These are phyloP conservation scores for Myiozetetes cayanensis DNA, from an alignment of 2,113 vertebrate genomes.

Conservation along the genomic window DNA sequence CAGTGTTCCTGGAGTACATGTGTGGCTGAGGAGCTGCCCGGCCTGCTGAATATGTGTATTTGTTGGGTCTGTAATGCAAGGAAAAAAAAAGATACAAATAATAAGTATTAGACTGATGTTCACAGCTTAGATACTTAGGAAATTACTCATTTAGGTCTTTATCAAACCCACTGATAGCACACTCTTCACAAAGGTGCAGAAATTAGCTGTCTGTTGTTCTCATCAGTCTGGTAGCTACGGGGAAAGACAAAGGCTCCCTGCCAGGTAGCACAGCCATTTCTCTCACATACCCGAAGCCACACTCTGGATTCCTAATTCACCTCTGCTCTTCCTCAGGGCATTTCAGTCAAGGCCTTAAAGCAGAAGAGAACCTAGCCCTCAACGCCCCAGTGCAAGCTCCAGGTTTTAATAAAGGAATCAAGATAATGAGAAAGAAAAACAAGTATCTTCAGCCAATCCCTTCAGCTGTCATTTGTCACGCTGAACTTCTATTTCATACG, in stretches of 20 bases:
- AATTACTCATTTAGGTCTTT: not conserved
- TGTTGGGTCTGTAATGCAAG: slow-evolving; percentile 47
- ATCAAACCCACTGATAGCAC: fast-evolving
- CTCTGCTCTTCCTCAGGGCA: fast-evolving
- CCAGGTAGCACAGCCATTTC: not conserved
- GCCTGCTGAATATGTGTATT: slow-evolving; percentile 21
- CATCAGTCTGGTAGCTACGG: not conserved
- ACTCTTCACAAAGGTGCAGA: not conserved
- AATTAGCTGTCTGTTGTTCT: not conserved
- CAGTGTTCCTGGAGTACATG: slow-evolving; percentile 9
- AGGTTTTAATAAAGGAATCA: not conserved
- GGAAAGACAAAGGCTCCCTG: not conserved
- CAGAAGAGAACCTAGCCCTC: not conserved
- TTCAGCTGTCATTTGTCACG: not conserved
- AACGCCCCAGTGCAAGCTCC: not conserved
- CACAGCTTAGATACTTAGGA: not conserved
- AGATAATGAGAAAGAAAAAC: not conserved
- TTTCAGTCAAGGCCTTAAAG: not conserved
- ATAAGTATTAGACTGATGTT: not conserved
- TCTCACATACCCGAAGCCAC: not conserved
- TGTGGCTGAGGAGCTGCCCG: not conserved
- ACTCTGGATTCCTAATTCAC: not conserved
- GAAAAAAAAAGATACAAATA: not conserved
- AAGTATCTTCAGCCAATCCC: not conserved
- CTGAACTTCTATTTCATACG: not conserved